Percentiles rank a stretch among this genome's conserved stretches.
These are phyloP conservation scores for Seira ritae DNA, from an alignment of 2,888 invertebrate species.

Conservation along the genomic window DNA sequence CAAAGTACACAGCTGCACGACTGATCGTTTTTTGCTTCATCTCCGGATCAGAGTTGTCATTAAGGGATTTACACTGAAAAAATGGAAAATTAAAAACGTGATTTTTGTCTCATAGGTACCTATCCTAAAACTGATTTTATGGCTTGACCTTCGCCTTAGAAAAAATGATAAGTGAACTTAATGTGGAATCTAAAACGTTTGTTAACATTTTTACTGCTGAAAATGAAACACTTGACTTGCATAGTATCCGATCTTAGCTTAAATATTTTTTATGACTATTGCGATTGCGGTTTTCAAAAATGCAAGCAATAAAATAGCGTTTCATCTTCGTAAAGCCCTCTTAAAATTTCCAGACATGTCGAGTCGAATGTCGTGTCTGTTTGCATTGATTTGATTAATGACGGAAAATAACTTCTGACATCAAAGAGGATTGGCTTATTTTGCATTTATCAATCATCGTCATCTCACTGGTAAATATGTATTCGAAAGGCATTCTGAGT, in stretches of 20 bases:
- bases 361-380: too few relatives aligned
- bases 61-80: conserved; percentile 35
- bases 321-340: too few relatives aligned
- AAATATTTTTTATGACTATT: too few relatives aligned
- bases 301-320: too few relatives aligned
- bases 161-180: neutral
- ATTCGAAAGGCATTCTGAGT: too few relatives aligned
- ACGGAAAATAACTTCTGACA: too few relatives aligned
- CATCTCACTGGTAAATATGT: neutral
- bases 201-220: neutral
- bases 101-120: neutral
- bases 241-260: too few relatives aligned
- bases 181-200: neutral
- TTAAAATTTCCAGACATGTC: too few relatives aligned
- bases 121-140: neutral
- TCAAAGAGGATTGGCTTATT: too few relatives aligned
- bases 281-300: too few relatives aligned
- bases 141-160: neutral
- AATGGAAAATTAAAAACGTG: conserved; percentile 9
- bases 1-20: conserved; percentile 68
- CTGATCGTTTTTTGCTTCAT: conserved; percentile 48
- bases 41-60: conserved; percentile 39
- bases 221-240: conserved; percentile 2
- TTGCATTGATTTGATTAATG: too few relatives aligned
- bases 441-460: neutral